Conservation (phyloP, 1,140 invertebrate genomes). For the Bombus pascuorum region DNA sequence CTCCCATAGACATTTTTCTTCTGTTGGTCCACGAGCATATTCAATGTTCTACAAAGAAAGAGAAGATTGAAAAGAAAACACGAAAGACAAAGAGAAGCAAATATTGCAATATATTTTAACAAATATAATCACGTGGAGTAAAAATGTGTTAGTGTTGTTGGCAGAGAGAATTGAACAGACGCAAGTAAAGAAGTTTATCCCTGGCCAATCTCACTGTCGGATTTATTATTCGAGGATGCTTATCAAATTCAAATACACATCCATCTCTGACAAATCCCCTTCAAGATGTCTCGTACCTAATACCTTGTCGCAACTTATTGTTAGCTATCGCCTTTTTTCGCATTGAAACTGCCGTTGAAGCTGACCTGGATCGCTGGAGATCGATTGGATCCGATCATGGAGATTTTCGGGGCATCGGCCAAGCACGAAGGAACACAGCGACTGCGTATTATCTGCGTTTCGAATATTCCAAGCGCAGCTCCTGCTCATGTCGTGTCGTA, state of each 20-base stretch:
- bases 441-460: constrained; percentile 36
- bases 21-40: too few species aligned
- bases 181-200: not conserved
- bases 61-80: too few species aligned
- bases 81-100: too few species aligned
- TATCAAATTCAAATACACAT: not conserved
- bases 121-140: too few species aligned
- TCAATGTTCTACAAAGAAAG: too few species aligned
- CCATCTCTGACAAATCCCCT: not conserved
- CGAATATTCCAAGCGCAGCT: constrained; percentile 24
- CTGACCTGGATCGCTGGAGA: not conserved
- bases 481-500: not conserved
- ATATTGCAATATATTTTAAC: too few species aligned
- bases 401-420: not conserved
- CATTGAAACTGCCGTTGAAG: too few species aligned
- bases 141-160: too few species aligned
- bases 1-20: too few species aligned
- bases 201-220: not conserved
- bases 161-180: not conserved
- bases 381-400: not conserved
- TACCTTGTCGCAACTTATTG: not conserved
- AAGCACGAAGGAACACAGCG: not conserved
- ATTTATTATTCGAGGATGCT: not conserved
- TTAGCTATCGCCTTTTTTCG: not conserved
- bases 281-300: not conserved